Evolutionary conservation across 30 jellyfish, hydroid and myxozoan species (phyloP).

Genomic region (Turritopsis dohrnii): DNA sequence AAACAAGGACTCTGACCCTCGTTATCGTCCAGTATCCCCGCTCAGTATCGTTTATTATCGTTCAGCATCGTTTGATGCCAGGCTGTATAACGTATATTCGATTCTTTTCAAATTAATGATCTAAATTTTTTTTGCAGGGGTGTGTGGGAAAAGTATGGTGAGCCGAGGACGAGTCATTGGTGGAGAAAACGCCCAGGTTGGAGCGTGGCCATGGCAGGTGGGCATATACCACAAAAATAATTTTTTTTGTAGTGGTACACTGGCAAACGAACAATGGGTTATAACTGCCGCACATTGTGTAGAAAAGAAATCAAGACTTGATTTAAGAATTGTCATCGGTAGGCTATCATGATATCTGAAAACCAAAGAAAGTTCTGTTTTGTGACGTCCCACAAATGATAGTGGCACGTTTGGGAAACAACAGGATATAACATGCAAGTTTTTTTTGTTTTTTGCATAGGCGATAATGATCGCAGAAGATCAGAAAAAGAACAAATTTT

Average conservation of each 20-base stretch:
- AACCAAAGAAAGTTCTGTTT: background rate
- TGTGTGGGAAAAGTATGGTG: background rate
- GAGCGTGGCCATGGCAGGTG: background rate
- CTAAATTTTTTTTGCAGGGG: too few relatives aligned
- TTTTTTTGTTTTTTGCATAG: background rate
- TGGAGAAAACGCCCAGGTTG: background rate
- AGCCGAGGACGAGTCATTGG: background rate
- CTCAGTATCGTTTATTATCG: too few relatives aligned
- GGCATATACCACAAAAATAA: background rate
- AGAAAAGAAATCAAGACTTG: background rate
- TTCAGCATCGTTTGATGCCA: too few relatives aligned
- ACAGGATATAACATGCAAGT: too few relatives aligned
- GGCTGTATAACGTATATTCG: too few relatives aligned
- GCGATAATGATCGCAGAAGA: constrained; percentile 4
- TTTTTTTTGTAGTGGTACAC: background rate
- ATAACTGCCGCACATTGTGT: background rate
- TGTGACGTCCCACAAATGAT: too few relatives aligned
- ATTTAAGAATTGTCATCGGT: too few relatives aligned
- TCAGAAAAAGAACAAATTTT: background rate
- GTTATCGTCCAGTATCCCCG: too few relatives aligned
- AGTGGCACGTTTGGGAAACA: too few relatives aligned
- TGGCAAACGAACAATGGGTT: too few relatives aligned
- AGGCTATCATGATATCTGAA: background rate
- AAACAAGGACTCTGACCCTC: too few relatives aligned
- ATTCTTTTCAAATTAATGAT: too few relatives aligned